Evolutionary conservation across 2,113 vertebrate species (phyloP), one percentile per base, ranked within the genome.

Genomic region (Cheilinus undulatus): DNA sequence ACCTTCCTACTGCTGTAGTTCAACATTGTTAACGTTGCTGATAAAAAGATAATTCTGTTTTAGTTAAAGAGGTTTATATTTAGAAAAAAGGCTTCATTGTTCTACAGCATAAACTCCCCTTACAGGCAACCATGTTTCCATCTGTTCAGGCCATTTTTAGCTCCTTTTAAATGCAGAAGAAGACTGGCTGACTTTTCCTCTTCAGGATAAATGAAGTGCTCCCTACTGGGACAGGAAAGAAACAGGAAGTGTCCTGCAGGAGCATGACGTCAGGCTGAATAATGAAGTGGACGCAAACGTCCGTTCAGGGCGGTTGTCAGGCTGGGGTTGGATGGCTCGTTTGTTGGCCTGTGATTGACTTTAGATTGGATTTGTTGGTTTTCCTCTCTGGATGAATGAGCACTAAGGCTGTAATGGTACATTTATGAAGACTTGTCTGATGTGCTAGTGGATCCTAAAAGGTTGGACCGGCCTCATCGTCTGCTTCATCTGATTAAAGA

Each of bases 251-350:
- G 51, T 51, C n/a, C 56, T 5, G 5, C 23, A 1, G 4, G 54
- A 52, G 14, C 43, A 11, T 45, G 23, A 56, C 32, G 43, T 34
- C 53, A 40, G 48, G 53, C 53, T 66, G 54, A 75, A 70, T 70
- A 75, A 70, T 76, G 66, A 65, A 70, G 60, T 57, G 72, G 52
- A 80, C 74, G 52, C 28, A 59, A 69, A 65, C 17, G 52, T 27
- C 53, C 12, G 7, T 75, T 53, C 26, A 8, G 46, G 32, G 15
- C 42, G 71, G 70, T 65, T 53, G 65, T 70, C 59, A 22, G 48
- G 38, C 10, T n/a, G 3, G 38, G 36, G 45, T 50, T 28, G 28
- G 45, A 22, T 59, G 23, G 22, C 59, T 63, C 52, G 26, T 65
- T 46, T 62, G 49, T 36, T 26, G 58, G 40, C 13, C 72, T 9